Percentiles rank a stretch among this genome's conserved stretches.
These are phyloP conservation scores for Corythornis madagascariensis DNA, from an alignment of 2,113 vertebrate species.

Conservation along the genomic window DNA sequence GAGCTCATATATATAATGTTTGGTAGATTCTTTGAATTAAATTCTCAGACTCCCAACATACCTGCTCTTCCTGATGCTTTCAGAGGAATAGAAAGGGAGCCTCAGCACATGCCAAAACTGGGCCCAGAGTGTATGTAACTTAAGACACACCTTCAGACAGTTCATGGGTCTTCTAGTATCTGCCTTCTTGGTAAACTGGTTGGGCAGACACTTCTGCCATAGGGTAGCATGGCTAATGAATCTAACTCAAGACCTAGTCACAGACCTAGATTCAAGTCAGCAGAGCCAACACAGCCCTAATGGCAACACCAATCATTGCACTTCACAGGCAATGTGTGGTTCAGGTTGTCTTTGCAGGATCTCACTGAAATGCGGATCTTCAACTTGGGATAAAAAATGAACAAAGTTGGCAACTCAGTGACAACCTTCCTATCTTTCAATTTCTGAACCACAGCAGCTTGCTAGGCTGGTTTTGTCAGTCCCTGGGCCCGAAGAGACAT, in stretches of 20 bases:
- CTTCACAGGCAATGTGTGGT: neutral
- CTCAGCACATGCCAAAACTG: rapidly evolving
- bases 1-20: rapidly evolving
- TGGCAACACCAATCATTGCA: rapidly evolving
- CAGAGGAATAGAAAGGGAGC: neutral
- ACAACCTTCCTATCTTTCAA: neutral
- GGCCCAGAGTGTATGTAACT: rapidly evolving
- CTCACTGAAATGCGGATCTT: neutral
- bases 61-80: neutral
- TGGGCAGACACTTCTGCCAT: neutral
- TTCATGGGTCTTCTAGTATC: neutral
- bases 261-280: rapidly evolving
- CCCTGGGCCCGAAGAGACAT: neutral
- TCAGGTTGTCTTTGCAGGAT: neutral
- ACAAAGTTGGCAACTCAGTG: rapidly evolving
- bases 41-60: neutral
- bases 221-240: rapidly evolving
- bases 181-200: neutral
- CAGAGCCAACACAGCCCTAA: neutral
- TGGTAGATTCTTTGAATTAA: neutral
- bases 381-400: neutral
- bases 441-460: neutral
- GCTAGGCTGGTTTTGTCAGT: rapidly evolving
- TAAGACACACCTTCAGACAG: neutral
- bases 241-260: neutral